Evolutionary conservation across 2,113 vertebrate genomes (phyloP).

Genomic region (Chrysochloris asiatica): DNA sequence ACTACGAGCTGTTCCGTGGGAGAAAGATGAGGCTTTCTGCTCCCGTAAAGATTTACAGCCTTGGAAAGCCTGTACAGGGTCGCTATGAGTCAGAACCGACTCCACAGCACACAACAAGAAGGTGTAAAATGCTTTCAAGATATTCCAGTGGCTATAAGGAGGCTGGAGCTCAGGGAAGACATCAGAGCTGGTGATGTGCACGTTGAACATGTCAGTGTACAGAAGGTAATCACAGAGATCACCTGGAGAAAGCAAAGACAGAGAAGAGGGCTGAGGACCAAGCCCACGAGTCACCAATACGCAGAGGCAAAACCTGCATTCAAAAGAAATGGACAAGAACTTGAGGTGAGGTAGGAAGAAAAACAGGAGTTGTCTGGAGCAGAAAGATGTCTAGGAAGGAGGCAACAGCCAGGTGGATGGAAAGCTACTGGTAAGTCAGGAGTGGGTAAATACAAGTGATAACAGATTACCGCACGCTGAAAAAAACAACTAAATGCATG

Average conservation of each 20-base stretch:
- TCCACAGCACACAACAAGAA: no score
- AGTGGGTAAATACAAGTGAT: neutral
- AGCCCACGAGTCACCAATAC: neutral
- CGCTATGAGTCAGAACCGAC: no score
- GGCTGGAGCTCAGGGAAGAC: neutral
- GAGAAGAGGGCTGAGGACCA: neutral
- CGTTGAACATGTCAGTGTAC: rapidly evolving
- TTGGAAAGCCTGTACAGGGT: no score
- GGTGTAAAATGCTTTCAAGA: neutral
- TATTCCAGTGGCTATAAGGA: rapidly evolving
- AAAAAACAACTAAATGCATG: neutral
- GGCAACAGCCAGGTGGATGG: rapidly evolving
- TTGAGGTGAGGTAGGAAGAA: rapidly evolving
- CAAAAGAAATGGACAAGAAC: neutral
- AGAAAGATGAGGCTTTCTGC: no score
- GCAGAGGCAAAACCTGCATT: neutral
- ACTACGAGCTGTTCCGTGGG: no score
- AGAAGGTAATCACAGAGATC: neutral
- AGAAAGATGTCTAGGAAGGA: neutral
- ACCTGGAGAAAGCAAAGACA: neutral
- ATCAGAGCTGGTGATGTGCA: neutral
- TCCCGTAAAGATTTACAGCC: no score
- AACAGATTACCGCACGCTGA: neutral
- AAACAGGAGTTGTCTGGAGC: no score
- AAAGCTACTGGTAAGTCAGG: neutral